phyloP scores from a whole-genome alignment of 2,113 vertebrate genomes.

The Emydura subglobosa region DNA sequence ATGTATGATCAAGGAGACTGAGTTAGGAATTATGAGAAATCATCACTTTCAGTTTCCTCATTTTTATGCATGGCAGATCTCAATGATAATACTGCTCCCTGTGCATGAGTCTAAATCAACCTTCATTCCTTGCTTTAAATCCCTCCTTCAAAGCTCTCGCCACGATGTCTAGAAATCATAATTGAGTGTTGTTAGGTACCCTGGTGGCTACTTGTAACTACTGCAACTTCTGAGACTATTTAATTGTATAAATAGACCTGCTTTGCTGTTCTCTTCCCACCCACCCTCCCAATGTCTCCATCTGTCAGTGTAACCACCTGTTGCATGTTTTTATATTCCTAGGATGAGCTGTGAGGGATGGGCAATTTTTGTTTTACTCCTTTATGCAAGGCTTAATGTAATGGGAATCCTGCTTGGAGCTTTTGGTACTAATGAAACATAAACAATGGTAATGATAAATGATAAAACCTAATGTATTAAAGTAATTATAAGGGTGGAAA shows the following conservation, averaged over 20 bases:
- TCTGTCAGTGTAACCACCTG: not conserved
- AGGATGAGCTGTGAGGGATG: not conserved
- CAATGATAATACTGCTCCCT: not conserved
- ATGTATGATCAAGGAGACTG: not conserved
- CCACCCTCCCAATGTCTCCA: not conserved
- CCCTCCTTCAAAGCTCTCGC: not conserved
- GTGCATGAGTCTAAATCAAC: not conserved
- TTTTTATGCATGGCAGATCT: not conserved
- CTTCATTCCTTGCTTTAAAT: not conserved
- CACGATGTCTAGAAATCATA: not conserved
- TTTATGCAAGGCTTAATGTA: not conserved
- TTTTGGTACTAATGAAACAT: not conserved
- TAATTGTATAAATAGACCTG: not conserved
- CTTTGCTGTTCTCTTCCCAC: not conserved
- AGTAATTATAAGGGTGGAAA: not conserved
- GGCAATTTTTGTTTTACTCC: not conserved
- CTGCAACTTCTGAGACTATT: not conserved
- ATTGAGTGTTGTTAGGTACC: not conserved
- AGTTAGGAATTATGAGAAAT: not conserved
- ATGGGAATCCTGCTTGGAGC: not conserved
- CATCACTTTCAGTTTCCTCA: accelerated
- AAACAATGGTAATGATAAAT: not conserved
- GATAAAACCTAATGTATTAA: not conserved
- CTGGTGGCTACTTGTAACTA: not conserved
- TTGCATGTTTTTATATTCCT: not conserved